Conservation (phyloP, 1,140 invertebrate species). For the Pectinophora gossypiella region DNA sequence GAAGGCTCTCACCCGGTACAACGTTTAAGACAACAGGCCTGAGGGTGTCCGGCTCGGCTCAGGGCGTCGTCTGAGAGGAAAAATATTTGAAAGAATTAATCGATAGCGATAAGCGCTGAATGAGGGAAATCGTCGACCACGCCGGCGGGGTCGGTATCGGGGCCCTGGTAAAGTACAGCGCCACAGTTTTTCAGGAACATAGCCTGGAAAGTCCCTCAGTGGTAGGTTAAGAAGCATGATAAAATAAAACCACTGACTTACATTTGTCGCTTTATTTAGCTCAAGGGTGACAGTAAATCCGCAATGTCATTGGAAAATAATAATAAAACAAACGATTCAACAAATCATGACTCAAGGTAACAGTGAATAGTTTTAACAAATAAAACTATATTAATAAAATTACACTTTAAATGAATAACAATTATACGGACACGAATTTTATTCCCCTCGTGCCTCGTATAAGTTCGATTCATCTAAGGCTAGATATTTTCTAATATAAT, state of each 20-base stretch:
- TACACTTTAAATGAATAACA: conserved; percentile 61
- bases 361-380: conserved; percentile 68
- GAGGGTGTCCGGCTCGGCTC: too few relatives aligned
- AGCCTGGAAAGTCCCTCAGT: too few relatives aligned
- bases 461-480: background rate
- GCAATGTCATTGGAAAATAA: conserved; percentile 70
- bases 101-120: too few relatives aligned
- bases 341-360: conserved; percentile 73
- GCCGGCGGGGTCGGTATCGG: too few relatives aligned
- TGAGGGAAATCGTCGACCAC: too few relatives aligned
- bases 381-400: conserved; percentile 67
- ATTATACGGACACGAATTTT: conserved; percentile 6
- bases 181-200: too few relatives aligned
- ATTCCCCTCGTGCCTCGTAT: background rate
- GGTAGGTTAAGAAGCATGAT: background rate
- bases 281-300: conserved; percentile 69
- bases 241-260: conserved; percentile 51
- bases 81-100: too few relatives aligned
- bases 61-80: too few relatives aligned
- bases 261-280: conserved; percentile 71
- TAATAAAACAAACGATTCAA: conserved; percentile 71
- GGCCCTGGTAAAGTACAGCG: too few relatives aligned
- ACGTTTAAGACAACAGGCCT: too few relatives aligned
- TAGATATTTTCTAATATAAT: too few relatives aligned
- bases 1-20: too few relatives aligned